These are phyloP conservation scores for Indicator maculatus DNA, from an alignment of 2,113 vertebrate species.

Conservation along the genomic window DNA sequence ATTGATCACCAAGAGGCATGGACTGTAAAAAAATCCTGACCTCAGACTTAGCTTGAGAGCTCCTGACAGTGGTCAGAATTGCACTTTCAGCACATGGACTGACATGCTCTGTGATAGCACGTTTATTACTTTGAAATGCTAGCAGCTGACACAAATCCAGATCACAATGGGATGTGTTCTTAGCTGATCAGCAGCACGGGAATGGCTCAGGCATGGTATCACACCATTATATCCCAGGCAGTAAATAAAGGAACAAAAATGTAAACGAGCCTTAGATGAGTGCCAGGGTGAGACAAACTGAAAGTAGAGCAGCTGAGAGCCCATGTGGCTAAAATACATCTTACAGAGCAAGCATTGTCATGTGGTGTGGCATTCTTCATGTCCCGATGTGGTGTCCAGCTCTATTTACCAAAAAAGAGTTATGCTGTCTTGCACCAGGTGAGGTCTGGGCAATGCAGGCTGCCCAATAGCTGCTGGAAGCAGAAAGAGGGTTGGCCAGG, in stretches of 20 bases:
- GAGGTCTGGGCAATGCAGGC: not conserved
- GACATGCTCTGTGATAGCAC: not conserved
- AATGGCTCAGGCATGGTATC: not conserved
- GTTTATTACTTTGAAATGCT: not conserved
- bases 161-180: not conserved
- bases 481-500: not conserved
- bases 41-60: not conserved
- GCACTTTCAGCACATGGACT: not conserved
- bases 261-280: not conserved
- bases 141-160: not conserved
- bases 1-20: not conserved
- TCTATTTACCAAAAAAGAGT: not conserved
- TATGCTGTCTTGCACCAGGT: not conserved
- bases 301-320: not conserved
- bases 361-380: not conserved
- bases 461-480: not conserved
- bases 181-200: not conserved
- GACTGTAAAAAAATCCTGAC: not conserved
- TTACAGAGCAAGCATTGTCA: not conserved
- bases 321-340: not conserved
- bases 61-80: not conserved
- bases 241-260: not conserved
- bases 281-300: not conserved
- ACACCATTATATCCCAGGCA: not conserved
- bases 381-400: accelerated